Conservation (phyloP, 2,888 invertebrate genomes). For the Glaucopsyche alexis region DNA sequence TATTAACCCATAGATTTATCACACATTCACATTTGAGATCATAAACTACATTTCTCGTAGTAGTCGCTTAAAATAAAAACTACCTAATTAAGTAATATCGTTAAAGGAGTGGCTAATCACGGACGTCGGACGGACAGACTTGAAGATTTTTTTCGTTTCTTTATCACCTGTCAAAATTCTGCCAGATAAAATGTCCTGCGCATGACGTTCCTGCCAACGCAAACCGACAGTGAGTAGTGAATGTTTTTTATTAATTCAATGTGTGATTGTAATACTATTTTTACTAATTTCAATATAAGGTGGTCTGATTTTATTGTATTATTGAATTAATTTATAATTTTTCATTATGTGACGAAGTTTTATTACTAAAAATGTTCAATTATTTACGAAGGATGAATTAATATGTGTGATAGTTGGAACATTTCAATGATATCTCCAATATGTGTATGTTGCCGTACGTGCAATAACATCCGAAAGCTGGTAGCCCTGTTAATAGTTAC, state of each 20-base stretch:
- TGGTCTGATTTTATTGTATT: neutral
- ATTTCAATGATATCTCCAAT: neutral
- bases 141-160: conserved; percentile 41
- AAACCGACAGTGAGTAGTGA: conserved; percentile 36
- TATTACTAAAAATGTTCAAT: neutral
- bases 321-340: neutral
- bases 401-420: neutral
- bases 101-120: conserved; percentile 72
- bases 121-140: conserved; percentile 68
- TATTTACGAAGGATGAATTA: neutral
- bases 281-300: neutral
- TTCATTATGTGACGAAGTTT: neutral
- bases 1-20: conserved; percentile 41
- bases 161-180: conserved; percentile 42
- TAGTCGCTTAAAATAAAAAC: conserved; percentile 50
- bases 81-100: conserved; percentile 53
- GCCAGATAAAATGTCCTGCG: conserved; percentile 35
- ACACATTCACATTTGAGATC: conserved; percentile 50
- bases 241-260: neutral
- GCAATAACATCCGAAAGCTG: neutral
- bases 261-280: neutral
- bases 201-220: conserved; percentile 31
- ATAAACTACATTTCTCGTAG: conserved; percentile 60
- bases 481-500: neutral
- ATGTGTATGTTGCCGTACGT: neutral